A percentile compares a stretch with the other conserved stretches of the same genome.
Evolutionary conservation across 2,888 invertebrate genomes (phyloP).

Genomic region (Eupithecia tripunctaria): DNA sequence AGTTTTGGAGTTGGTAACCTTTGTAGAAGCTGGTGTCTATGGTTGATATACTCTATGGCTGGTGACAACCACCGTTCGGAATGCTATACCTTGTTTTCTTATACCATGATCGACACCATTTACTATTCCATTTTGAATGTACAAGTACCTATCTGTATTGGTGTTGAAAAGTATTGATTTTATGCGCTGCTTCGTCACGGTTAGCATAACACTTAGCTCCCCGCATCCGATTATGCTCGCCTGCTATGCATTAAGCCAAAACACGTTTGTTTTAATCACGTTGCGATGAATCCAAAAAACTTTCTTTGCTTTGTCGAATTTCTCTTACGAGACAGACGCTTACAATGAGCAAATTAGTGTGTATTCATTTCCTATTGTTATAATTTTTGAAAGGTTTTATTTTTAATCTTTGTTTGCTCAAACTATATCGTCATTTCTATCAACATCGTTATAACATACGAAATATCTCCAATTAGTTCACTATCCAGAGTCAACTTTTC

Average conservation of each 20-base stretch:
- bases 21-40: too few species aligned
- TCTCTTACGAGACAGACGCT: slow-evolving; percentile 65
- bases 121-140: slow-evolving; percentile 18
- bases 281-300: slow-evolving; percentile 69
- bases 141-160: neutral
- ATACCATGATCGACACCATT: neutral
- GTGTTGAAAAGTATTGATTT: slow-evolving; percentile 27
- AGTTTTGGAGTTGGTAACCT: too few species aligned
- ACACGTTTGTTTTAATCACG: slow-evolving; percentile 72
- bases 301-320: slow-evolving; percentile 81
- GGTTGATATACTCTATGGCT: too few species aligned
- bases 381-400: slow-evolving; percentile 48
- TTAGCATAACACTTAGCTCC: slow-evolving; percentile 34
- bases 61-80: too few species aligned
- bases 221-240: slow-evolving; percentile 50
- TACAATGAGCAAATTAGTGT: slow-evolving; percentile 71
- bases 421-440: slow-evolving; percentile 43
- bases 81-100: too few species aligned
- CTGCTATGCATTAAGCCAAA: slow-evolving; percentile 56
- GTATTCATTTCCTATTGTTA: slow-evolving; percentile 66
- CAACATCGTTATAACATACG: slow-evolving; percentile 29
- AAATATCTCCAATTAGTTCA: slow-evolving; percentile 18
- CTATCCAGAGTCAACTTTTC: slow-evolving; percentile 1
- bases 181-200: slow-evolving; percentile 28
- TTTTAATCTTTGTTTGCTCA: slow-evolving; percentile 41